phyloP scores from a whole-genome alignment of 2,888 invertebrate genomes.

The Trissolcus japonicus region DNA sequence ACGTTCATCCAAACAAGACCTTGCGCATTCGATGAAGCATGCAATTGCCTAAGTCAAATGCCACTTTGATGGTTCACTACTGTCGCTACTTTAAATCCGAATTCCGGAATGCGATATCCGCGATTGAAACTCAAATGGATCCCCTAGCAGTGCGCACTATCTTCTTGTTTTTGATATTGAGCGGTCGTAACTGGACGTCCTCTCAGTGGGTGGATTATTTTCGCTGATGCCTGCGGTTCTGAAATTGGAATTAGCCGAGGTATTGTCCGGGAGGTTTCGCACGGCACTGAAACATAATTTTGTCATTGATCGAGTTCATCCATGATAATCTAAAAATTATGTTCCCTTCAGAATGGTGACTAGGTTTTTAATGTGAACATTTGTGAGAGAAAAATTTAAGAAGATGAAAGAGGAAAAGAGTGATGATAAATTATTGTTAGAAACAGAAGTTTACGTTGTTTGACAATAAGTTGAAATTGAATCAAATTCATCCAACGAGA shows the following conservation, averaged over 20 bases:
- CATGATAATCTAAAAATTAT: conserved; percentile 5
- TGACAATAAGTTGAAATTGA: no score
- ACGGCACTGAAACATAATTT: conserved; percentile 25
- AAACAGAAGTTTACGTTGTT: no score
- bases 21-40: conserved; percentile 62
- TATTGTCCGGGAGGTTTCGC: conserved; percentile 24
- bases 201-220: conserved; percentile 15
- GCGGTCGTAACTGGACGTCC: neutral
- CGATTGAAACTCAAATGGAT: conserved; percentile 21
- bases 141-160: neutral
- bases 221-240: conserved; percentile 28
- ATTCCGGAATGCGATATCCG: conserved; percentile 19
- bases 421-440: neutral
- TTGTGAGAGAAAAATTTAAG: neutral
- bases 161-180: conserved; percentile 11
- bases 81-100: conserved; percentile 28
- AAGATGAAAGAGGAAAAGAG: neutral
- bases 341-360: neutral
- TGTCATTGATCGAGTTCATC: neutral
- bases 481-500: no score
- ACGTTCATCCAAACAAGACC: conserved; percentile 59
- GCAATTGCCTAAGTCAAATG: conserved; percentile 52
- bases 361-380: neutral
- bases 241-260: conserved; percentile 30
- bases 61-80: conserved; percentile 23